Conservation (phyloP, 2,113 vertebrate genomes). For the Pogona vitticeps region DNA sequence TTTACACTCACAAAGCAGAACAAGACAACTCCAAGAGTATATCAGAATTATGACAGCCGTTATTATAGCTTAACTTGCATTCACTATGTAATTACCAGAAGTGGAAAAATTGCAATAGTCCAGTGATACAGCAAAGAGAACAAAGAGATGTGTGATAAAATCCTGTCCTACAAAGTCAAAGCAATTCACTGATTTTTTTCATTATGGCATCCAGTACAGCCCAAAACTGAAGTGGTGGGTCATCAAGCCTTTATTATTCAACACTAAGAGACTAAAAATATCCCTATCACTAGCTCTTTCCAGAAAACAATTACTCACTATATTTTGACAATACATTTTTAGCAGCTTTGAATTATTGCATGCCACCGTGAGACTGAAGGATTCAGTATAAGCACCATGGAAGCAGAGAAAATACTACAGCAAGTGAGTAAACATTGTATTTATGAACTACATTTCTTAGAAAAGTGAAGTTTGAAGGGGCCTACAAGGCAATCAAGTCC, state of each 20-base stretch:
- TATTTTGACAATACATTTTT: slow-evolving; percentile 31
- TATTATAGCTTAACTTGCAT: slow-evolving; percentile 58
- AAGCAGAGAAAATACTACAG: slow-evolving; percentile 24
- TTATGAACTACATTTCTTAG: slow-evolving; percentile 50
- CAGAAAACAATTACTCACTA: slow-evolving; percentile 46
- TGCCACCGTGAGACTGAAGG: slow-evolving; percentile 17
- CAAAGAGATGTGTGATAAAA: slow-evolving; percentile 52
- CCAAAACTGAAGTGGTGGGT: slow-evolving; percentile 38
- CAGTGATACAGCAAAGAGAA: slow-evolving; percentile 44
- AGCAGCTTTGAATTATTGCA: slow-evolving; percentile 31
- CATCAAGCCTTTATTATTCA: slow-evolving; percentile 41
- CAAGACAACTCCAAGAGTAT: slow-evolving; percentile 49
- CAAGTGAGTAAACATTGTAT: slow-evolving; percentile 29
- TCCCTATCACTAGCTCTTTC: slow-evolving; percentile 16
- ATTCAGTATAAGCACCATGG: slow-evolving; percentile 15
- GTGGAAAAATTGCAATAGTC: slow-evolving; percentile 44
- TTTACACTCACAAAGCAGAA: slow-evolving; percentile 39
- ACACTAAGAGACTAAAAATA: slow-evolving; percentile 26
- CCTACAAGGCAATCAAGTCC: too few relatives aligned
- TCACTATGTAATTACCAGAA: slow-evolving; percentile 55
- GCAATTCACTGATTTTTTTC: slow-evolving; percentile 39
- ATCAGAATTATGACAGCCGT: slow-evolving; percentile 57
- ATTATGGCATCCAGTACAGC: slow-evolving; percentile 29
- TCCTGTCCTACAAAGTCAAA: slow-evolving; percentile 42
- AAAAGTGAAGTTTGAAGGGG: too few relatives aligned